Evolutionary conservation across 2,888 invertebrate genomes (phyloP).

Genomic region (Platerodrilus igneus): DNA sequence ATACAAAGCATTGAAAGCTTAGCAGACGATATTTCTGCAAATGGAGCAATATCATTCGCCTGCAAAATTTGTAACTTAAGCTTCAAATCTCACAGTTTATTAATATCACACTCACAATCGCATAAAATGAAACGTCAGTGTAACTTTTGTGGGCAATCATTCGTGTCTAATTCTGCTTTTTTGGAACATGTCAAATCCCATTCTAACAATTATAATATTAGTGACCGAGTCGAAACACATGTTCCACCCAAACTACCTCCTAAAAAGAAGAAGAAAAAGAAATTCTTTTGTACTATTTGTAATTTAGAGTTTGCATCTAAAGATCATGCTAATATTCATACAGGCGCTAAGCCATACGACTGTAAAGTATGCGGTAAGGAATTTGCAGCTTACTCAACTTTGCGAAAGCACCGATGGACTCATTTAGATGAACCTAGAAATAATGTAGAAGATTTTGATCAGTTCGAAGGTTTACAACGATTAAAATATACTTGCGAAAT

Average conservation of each 20-base stretch:
- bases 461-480: neutral
- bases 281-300: slow-evolving; percentile 10
- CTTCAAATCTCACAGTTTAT: neutral
- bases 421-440: neutral
- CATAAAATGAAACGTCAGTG: too few relatives aligned
- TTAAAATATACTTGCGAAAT: slow-evolving; percentile 7
- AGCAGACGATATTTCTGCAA: neutral
- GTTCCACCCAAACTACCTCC: neutral
- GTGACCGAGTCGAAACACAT: too few relatives aligned
- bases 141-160: neutral
- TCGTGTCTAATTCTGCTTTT: neutral
- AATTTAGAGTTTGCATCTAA: slow-evolving; percentile 7
- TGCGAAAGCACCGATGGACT: slow-evolving; percentile 1
- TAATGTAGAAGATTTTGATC: neutral
- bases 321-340: slow-evolving; percentile 14
- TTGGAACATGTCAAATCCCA: neutral
- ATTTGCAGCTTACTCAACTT: slow-evolving; percentile 7
- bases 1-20: slow-evolving; percentile 1
- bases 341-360: slow-evolving; percentile 11
- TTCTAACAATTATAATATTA: too few relatives aligned
- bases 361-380: slow-evolving; percentile 6
- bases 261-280: slow-evolving; percentile 11
- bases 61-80: slow-evolving; percentile 2
- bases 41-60: neutral
- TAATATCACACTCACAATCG: neutral